Base-by-base conservation (phyloP, 2,888 invertebrate species). In the Diogma glabrata region DNA sequence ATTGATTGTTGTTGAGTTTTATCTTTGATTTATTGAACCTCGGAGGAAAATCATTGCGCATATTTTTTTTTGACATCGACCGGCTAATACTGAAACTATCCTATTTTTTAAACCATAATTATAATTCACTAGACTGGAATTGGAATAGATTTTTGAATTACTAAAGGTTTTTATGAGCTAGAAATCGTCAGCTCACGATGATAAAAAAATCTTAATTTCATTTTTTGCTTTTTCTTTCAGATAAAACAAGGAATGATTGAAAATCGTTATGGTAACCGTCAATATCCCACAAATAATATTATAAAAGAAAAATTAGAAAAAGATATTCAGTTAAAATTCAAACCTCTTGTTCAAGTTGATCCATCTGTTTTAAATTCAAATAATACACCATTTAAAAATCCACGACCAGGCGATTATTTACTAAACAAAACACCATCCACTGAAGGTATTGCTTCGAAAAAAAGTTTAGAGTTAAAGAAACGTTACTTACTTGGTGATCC, bases 401-500 rank as follows among this genome's bases (percentile, higher is more conserved):
- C 77, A 1, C 74, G 77, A 4, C 75, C 76, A 12, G 82, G 82
- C n/a, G 85, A 87, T 56, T 87, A 86, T 64, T 75, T 86, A 38
- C 75, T 90, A 38, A 87, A 84, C 63, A 79, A 88, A 60, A 86
- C 89, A 1, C 84, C 87, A 55, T 89, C 89, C 56, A 89, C 89
- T 2, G 88, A 88, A 61, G 89, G 89, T 17, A 82, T 91, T 51
- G 90, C 90, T 10, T 87, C 89, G 14, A 89, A 89, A 67, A 81
- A 87, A 52, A 89, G 90, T 16, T 71, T 91, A 49, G 90, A 91
- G 70, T 75, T 91, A 43, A 91, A 91, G 64, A 84, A 89, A 62
- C 81, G 82, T 54, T 92, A 90, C 68, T 72, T 91, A 16, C 73
- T 90, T 10, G 89, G 89, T 1, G 84, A 83, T 56, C 74, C 77